phyloP scores from a whole-genome alignment of 2,113 vertebrate species.

The Gasterosteus aculeatus region DNA sequence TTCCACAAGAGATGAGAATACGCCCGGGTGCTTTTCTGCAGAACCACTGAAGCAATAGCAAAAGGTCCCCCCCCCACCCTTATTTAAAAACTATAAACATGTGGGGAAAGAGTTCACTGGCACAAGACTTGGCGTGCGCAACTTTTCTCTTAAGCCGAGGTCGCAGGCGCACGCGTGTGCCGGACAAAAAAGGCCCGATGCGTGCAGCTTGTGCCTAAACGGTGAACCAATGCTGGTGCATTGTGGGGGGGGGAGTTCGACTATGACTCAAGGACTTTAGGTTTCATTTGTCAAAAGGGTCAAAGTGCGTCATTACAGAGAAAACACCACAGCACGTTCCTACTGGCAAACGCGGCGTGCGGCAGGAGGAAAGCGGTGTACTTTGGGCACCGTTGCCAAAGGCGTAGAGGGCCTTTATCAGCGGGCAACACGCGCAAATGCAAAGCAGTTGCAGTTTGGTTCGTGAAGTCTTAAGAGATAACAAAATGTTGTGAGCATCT shows the following conservation, averaged over 20 bases:
- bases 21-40: conserved; percentile 1
- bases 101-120: conserved; percentile 6
- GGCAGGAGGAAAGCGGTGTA: conserved; percentile 22
- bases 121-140: conserved; percentile 21
- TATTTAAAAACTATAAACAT: background rate
- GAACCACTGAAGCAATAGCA: conserved; percentile 37
- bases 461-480: conserved; percentile 51
- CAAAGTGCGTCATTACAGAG: conserved; percentile 39
- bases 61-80: background rate
- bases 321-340: conserved; percentile 44
- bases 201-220: conserved; percentile 21
- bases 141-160: conserved; percentile 12
- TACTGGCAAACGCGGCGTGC: conserved; percentile 26
- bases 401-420: conserved; percentile 57
- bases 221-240: conserved; percentile 26
- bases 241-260: conserved; percentile 55
- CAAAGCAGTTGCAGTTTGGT: conserved; percentile 35
- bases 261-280: conserved; percentile 51
- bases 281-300: conserved; percentile 40
- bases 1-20: conserved; percentile 11
- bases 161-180: background rate
- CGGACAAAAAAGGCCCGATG: conserved; percentile 40
- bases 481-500: conserved; percentile 42
- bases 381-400: conserved; percentile 20
- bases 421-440: conserved; percentile 51